These are phyloP conservation scores for Varanus komodoensis DNA, from an alignment of 2,113 vertebrate genomes.

Conservation along the genomic window DNA sequence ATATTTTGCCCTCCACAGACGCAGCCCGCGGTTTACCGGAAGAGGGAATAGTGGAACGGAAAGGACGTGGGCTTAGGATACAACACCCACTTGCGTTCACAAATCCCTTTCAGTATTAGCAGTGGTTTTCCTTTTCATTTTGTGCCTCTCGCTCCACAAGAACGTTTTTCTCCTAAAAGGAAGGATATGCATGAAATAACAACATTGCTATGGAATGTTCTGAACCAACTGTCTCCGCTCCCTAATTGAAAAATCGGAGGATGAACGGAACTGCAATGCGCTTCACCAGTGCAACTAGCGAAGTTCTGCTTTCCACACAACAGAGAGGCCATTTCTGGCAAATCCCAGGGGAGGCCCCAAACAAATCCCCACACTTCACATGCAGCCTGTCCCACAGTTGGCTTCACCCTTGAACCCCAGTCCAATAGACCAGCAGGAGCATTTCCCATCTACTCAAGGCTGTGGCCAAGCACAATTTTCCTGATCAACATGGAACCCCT, in stretches of 20 bases:
- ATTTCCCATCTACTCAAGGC: background rate
- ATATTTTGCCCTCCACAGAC: background rate
- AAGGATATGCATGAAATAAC: background rate
- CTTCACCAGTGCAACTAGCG: background rate
- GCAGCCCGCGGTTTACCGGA: too few species aligned
- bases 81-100: background rate
- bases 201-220: background rate
- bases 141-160: background rate
- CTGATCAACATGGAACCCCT: background rate
- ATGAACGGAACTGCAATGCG: background rate
- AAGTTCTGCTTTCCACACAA: background rate
- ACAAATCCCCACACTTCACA: background rate
- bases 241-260: background rate
- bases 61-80: background rate
- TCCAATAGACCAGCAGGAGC: background rate
- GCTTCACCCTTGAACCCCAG: background rate
- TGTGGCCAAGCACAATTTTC: background rate
- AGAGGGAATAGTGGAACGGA: too few species aligned
- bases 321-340: too few species aligned
- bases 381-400: background rate
- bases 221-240: background rate
- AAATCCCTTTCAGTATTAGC: background rate
- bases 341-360: background rate
- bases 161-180: background rate
- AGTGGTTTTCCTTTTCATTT: background rate